Percentiles rank a stretch among this genome's conserved stretches.
Conservation (phyloP, 2,888 invertebrate genomes). For the Hanleya hanleyi region DNA sequence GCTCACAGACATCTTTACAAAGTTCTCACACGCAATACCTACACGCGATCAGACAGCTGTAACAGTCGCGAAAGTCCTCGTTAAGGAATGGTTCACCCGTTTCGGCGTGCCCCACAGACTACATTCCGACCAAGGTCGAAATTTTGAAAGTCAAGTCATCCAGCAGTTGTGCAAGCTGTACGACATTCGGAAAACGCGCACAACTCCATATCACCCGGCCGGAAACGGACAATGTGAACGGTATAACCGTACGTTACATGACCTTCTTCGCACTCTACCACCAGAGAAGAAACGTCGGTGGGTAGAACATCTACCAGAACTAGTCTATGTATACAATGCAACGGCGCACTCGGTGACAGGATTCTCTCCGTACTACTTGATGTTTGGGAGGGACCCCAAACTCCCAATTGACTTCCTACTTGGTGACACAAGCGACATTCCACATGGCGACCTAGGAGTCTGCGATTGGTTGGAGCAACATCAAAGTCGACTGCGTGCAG, state of each 20-base stretch:
- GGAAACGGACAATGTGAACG: constrained; percentile 30
- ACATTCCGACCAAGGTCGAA: constrained; percentile 25
- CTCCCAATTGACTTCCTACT: constrained; percentile 24
- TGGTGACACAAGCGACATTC: neutral
- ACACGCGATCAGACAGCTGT: constrained; percentile 24
- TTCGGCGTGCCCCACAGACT: constrained; percentile 23
- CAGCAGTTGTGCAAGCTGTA: constrained; percentile 32
- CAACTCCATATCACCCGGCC: constrained; percentile 32
- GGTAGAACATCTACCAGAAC: constrained; percentile 31
- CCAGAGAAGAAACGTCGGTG: constrained; percentile 32
- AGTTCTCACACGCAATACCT: constrained; percentile 20
- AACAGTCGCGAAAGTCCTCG: constrained; percentile 21
- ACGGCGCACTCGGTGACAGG: constrained; percentile 20
- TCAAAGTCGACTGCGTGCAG: neutral
- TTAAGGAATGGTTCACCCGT: constrained; percentile 23
- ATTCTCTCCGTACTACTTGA: constrained; percentile 12
- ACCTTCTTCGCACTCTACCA: constrained; percentile 30
- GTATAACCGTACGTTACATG: constrained; percentile 37
- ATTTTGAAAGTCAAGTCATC: constrained; percentile 18
- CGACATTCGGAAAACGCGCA: constrained; percentile 26
- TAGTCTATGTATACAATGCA: constrained; percentile 27
- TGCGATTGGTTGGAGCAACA: neutral
- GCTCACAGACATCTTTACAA: constrained; percentile 24
- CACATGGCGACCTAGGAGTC: neutral
- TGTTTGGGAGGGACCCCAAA: constrained; percentile 21